Evolutionary conservation across 2,113 vertebrate species (phyloP).

Genomic region (Urocolius indicus): DNA sequence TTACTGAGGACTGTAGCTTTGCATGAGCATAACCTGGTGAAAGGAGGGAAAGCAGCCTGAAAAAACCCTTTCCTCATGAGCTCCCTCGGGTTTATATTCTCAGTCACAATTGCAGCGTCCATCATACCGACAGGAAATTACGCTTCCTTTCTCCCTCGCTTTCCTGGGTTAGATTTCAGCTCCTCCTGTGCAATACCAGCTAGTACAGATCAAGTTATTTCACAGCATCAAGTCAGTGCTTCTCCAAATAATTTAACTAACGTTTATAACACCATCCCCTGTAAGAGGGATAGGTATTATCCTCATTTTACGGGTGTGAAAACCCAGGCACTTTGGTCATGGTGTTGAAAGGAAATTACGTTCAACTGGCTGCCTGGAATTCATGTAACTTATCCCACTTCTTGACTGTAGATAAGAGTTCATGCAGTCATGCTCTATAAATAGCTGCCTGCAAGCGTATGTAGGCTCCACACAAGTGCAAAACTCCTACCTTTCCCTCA

Average conservation of each 20-base stretch:
- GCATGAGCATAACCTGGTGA: neutral
- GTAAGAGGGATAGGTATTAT: constrained; percentile 16
- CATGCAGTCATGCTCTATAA: constrained; percentile 6
- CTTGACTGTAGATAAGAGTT: constrained; percentile 20
- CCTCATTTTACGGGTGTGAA: constrained; percentile 15
- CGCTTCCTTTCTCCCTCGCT: constrained; percentile 17
- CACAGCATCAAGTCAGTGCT: neutral
- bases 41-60: neutral
- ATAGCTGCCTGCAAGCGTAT: neutral
- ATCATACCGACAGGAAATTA: neutral
- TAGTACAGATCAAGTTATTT: neutral
- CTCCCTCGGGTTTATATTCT: neutral
- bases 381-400: constrained; percentile 35
- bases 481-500: neutral
- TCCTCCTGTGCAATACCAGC: neutral
- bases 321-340: neutral
- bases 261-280: neutral
- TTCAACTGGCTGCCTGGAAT: neutral
- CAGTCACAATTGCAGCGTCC: neutral
- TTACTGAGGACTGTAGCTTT: neutral
- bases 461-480: neutral
- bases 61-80: neutral
- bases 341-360: constrained; percentile 53
- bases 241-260: neutral
- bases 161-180: constrained; percentile 15